Conservation (phyloP, 2,113 vertebrate genomes). For the Micromys minutus region DNA sequence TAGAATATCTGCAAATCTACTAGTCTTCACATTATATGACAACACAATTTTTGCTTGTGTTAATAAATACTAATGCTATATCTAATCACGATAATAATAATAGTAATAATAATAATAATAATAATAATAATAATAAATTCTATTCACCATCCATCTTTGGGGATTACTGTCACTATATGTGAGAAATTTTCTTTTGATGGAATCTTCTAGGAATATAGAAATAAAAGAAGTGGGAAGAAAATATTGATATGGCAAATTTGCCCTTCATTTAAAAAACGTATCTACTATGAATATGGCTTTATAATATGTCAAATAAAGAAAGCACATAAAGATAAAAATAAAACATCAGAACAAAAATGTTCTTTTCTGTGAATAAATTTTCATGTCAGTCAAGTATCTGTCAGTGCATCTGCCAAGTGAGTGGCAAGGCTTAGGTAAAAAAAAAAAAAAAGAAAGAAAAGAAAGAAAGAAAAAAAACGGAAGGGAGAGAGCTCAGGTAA, state of each 20-base stretch:
- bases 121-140: slow-evolving; percentile 43
- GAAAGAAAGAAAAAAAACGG: too few relatives aligned
- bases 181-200: slow-evolving; percentile 70
- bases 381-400: slow-evolving; percentile 87
- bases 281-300: slow-evolving; percentile 83
- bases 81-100: slow-evolving; percentile 43
- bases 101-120: slow-evolving; percentile 39
- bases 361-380: slow-evolving; percentile 88
- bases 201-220: slow-evolving; percentile 70
- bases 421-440: slow-evolving; percentile 82
- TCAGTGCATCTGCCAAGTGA: slow-evolving; percentile 84
- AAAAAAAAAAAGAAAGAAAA: slow-evolving; percentile 59
- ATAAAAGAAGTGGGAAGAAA: slow-evolving; percentile 76
- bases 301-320: slow-evolving; percentile 85
- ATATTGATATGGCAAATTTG: slow-evolving; percentile 85
- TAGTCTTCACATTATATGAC: slow-evolving; percentile 41
- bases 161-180: slow-evolving; percentile 37
- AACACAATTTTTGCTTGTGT: background rate
- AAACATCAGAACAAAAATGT: slow-evolving; percentile 85
- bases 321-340: slow-evolving; percentile 86
- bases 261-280: slow-evolving; percentile 86
- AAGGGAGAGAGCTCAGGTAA: slow-evolving; percentile 83
- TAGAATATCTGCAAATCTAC: slow-evolving; percentile 35
- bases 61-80: background rate
- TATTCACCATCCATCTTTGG: slow-evolving; percentile 49